A percentile compares a stretch with the other conserved stretches of the same genome.
phyloP scores from a whole-genome alignment of 2,797 vertebrate genomes.

The Sarcoramphus papa region DNA sequence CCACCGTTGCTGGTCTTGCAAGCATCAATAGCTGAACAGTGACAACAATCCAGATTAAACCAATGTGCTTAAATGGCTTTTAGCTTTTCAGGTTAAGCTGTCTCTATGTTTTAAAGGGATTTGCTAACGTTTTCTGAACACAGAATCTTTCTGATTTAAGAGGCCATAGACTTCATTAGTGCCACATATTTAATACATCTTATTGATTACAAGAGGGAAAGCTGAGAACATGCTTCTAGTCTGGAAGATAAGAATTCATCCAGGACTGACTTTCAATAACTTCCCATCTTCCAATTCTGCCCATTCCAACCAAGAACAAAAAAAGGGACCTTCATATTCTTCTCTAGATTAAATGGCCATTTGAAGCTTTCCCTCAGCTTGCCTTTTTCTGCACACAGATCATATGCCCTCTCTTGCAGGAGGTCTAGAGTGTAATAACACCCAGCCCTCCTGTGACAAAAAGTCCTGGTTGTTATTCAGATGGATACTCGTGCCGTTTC shows the following conservation, averaged over 20 bases:
- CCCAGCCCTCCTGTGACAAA: not conserved
- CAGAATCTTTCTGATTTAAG: not conserved
- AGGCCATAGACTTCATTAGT: not conserved
- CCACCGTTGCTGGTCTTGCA: conserved; percentile 82
- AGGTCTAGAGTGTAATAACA: not conserved
- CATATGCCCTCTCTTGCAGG: not conserved
- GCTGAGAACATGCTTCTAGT: not conserved
- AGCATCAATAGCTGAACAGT: conserved; percentile 75
- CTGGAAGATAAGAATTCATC: not conserved
- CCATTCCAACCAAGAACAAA: not conserved
- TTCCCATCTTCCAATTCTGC: not conserved
- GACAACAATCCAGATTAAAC: not conserved
- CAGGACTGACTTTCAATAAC: not conserved
- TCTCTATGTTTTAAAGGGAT: not conserved
- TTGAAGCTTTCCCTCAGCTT: not conserved
- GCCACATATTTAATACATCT: not conserved
- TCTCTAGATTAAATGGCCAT: not conserved
- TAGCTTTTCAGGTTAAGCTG: not conserved
- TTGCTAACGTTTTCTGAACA: not conserved
- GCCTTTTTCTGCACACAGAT: not conserved
- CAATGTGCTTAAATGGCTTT: not conserved
- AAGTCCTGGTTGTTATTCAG: not conserved
- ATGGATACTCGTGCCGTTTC: accelerated
- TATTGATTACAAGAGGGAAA: not conserved
- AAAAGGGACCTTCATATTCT: accelerated